Evolutionary conservation across 1,140 invertebrate species (phyloP), one percentile per base, ranked within the genome.

Genomic region (Drosophila bocki): DNA sequence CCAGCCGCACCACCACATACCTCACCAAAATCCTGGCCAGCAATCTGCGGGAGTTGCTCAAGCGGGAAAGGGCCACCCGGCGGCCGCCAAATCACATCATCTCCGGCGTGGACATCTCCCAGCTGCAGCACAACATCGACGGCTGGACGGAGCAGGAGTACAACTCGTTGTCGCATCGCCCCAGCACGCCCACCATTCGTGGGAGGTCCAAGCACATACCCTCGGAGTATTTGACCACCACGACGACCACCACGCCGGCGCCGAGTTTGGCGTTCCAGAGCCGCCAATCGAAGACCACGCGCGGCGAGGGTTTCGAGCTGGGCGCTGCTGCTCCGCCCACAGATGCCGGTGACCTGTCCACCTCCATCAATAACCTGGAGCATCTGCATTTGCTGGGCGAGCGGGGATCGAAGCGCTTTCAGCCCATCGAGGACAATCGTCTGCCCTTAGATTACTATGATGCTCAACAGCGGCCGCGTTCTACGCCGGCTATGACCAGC

Each of bases 101-200:
- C 94, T 64, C 94, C 42, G 94, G 94, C 0, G 96, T 96, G 78
- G 96, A 97, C 82, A 94, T 96, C 17, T 94, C 95, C 29, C 95
- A 95, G 82, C 91, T 97, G 51, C 96, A 97, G 86, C 96, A 96
- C 79, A 97, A 96, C 76, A 97, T 97, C 42, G 96, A 97, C 82
- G 96, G 96, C 39, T 97, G 96, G 96, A 97, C 96, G 2, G 96
- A 96, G 78, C 96, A 97, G 93, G 96, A 96, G 91, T 96, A 94
- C 91, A 95, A 95, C 9, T 94, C 94, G 45, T 84, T 94, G 8
- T 92, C 93, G 4, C 93, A 94, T 68, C 93, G 92, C 61, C 92
- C 93, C 56, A 94, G 94, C 70, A 93, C 93, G 13, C 94, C 92
- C 70, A 95, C 94, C 76, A 94, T 94, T 91, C 94, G 94, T 54